Base-by-base conservation (phyloP, 2,888 invertebrate genomes). In the Anthrax anthrax region DNA sequence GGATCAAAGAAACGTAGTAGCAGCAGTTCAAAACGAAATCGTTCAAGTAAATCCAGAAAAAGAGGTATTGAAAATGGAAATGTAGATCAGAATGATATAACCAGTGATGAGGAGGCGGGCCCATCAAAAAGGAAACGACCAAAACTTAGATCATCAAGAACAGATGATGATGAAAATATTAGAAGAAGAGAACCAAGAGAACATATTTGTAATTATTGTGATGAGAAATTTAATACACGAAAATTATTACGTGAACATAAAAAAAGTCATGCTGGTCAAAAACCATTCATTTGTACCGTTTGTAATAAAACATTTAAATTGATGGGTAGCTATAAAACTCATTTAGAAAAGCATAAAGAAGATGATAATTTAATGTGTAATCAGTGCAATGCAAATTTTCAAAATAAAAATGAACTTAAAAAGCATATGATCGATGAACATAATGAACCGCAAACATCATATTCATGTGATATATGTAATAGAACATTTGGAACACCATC, bases 181-280 rank as follows among this genome's bases (percentile, higher is more conserved):
- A 27, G 46, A 37, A 42, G 42, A 47, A 27, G 34, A n/a, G n/a
- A 39, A 32, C 17, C 37, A 18, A 39, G 40, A 60, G 32, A 60
- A 63, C 42, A 42, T 27, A 63, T 63, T 17, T 70, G 70, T 49
- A 59, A 63, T n/a, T 67, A 70, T 49, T 75, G 75, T 55, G 60
- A 69, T 44, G 66, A 72, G 51, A 58, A 67, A 36, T 73, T 74
- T 53, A 61, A 69, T 2, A 70, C 71, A 46, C 67, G 70, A 39
- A 69, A 71, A 42, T 70, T 69, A 39, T 60, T 75, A 19, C 68
- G 70, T 39, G 62, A 72, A 51, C 75, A 76, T 52, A 63, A 69
- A 44, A 70, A 71, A 47, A 64, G 63, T 12, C 74, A 75, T 51
- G 60, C 57, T 6, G 64, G 58, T 10, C 59, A 63, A 34, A 62